Conservation (phyloP, 2,113 vertebrate species). For the Eclectus roratus region DNA sequence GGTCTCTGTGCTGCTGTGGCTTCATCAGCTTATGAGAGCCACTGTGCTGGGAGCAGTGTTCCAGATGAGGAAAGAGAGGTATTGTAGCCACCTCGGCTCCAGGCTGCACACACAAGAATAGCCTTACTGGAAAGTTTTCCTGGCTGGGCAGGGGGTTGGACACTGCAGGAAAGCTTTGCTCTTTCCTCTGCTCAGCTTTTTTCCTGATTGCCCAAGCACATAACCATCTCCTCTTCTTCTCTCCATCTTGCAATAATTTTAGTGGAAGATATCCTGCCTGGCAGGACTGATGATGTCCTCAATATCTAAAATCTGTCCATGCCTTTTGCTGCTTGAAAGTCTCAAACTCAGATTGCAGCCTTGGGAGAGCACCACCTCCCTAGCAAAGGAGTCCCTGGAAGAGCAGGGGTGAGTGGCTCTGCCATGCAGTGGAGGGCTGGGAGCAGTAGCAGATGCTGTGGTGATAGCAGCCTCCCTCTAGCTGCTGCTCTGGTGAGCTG, state of each 20-base stretch:
- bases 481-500: fast-evolving
- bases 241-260: not conserved
- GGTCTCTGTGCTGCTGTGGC: not conserved
- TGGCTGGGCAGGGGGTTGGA: not conserved
- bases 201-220: not conserved
- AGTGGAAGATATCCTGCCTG: not conserved
- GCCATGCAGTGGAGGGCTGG: not conserved
- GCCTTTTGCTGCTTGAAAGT: not conserved
- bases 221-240: not conserved
- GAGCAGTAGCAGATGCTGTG: not conserved
- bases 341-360: not conserved
- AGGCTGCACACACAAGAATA: not conserved
- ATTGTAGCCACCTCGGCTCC: not conserved
- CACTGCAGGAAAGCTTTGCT: not conserved
- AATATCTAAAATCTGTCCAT: not conserved
- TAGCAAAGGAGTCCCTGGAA: not conserved
- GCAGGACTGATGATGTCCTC: not conserved
- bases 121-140: not conserved
- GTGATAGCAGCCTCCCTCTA: not conserved
- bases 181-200: not conserved
- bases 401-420: not conserved
- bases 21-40: conserved; percentile 37
- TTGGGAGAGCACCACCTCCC: not conserved
- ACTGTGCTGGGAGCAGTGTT: not conserved
- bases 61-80: not conserved